phyloP scores from a whole-genome alignment of 2,113 vertebrate species.

The Meles meles region DNA sequence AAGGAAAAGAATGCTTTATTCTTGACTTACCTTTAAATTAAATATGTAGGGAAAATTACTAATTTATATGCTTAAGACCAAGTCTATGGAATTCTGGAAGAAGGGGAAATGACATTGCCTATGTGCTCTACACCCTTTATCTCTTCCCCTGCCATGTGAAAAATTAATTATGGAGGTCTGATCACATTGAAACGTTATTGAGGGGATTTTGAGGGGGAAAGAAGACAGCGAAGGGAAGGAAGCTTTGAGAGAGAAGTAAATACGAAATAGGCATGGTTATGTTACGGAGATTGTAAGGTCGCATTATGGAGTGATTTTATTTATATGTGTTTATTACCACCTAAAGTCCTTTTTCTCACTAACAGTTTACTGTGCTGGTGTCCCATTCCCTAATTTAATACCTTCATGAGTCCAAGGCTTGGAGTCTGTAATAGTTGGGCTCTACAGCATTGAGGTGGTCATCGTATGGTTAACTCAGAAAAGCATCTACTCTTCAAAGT shows the following conservation, averaged over 20 bases:
- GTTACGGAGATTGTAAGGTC: neutral
- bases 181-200: neutral
- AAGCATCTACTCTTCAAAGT: neutral
- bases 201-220: neutral
- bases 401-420: neutral
- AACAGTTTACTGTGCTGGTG: neutral
- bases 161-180: neutral
- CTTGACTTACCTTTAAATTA: neutral
- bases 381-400: neutral
- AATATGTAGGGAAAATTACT: neutral
- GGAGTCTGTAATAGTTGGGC: neutral
- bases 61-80: neutral
- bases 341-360: neutral
- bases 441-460: neutral
- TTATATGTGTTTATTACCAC: neutral
- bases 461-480: neutral
- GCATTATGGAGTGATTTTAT: neutral
- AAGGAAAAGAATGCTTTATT: neutral
- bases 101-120: neutral
- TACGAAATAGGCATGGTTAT: neutral
- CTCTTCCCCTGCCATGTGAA: neutral
- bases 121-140: neutral
- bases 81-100: neutral
- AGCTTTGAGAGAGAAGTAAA: neutral
- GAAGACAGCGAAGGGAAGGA: neutral